Base-by-base conservation (phyloP, 1,140 invertebrate species). In the Hycleus cichorii region DNA sequence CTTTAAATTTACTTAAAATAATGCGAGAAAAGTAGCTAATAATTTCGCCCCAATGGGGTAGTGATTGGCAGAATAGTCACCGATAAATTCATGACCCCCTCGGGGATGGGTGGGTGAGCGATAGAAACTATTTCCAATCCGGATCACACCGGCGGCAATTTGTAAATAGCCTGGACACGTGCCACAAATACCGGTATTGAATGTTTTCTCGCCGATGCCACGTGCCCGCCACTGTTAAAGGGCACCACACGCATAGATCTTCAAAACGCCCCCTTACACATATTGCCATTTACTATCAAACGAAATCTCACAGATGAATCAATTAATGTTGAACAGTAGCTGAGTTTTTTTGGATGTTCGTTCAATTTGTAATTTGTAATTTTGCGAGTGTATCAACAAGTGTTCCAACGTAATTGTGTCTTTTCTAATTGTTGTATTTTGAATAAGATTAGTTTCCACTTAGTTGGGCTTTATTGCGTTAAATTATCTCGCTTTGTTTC, bases 111-210 rank as follows among this genome's bases (percentile, higher is more conserved):
- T 49, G 32, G 11, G 7, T 49, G 11, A 39, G 27, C 11, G 40
- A 42, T n/a, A 42, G 40, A 10, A 42, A 42, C 9, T 10, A n/a
- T 42, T 60, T 58, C 38, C 59, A 54, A 60, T 65, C 48, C 47
- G 52, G 58, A 60, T 64, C 68, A 62, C 68, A 63, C 62, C 60
- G 60, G 51, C 59, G 68, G 65, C 68, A 70, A 70, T 70, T 70
- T 70, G 68, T 70, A 70, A 70, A 70, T 69, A 69, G 68, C 57
- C 60, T 49, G 50, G 46, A 43, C 68, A 64, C 68, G 68, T 69
- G 68, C 60, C 65, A 47, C 66, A 67, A 69, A 69, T 69, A 67
- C 67, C 65, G 59, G 59, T 60, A 63, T 67, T 65, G 62, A 68
- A 68, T 68, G 64, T 68, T 68, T 68, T 68, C 66, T 68, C 66